Evolutionary conservation across 2,113 vertebrate species (phyloP).

Genomic region (Antigone vipio): DNA sequence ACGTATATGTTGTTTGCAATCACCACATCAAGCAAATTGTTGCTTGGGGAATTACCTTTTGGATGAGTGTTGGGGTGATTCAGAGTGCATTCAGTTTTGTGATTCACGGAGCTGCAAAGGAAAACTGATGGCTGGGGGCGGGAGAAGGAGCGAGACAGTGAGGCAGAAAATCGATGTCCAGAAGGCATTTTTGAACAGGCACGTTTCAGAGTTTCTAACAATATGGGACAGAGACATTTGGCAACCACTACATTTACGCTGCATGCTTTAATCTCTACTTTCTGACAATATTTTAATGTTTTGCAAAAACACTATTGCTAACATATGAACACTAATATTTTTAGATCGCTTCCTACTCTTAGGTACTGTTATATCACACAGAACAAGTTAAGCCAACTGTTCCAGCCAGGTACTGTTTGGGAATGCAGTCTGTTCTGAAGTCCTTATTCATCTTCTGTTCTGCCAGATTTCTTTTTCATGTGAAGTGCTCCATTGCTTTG

Average conservation of each 20-base stretch:
- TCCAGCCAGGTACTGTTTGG: background rate
- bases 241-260: background rate
- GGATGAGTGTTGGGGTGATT: conserved; percentile 44
- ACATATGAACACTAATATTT: conserved; percentile 15
- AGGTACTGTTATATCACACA: background rate
- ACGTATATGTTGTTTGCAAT: background rate
- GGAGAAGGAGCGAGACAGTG: background rate
- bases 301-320: conserved; percentile 1
- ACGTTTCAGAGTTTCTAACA: background rate
- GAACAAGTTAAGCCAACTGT: conserved; percentile 26
- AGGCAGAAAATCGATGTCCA: background rate
- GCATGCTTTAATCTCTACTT: background rate
- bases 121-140: background rate
- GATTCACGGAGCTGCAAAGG: background rate
- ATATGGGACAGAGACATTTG: background rate
- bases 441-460: background rate
- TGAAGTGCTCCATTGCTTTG: background rate
- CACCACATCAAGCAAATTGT: conserved; percentile 17
- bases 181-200: background rate
- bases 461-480: background rate
- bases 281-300: conserved; percentile 22
- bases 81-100: conserved; percentile 16
- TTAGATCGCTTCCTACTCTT: conserved; percentile 9
- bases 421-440: background rate
- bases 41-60: conserved; percentile 59